Evolutionary conservation across 2,888 invertebrate genomes (phyloP), one percentile per base, ranked within the genome.

Genomic region (Heteromyza rotundicornis): DNA sequence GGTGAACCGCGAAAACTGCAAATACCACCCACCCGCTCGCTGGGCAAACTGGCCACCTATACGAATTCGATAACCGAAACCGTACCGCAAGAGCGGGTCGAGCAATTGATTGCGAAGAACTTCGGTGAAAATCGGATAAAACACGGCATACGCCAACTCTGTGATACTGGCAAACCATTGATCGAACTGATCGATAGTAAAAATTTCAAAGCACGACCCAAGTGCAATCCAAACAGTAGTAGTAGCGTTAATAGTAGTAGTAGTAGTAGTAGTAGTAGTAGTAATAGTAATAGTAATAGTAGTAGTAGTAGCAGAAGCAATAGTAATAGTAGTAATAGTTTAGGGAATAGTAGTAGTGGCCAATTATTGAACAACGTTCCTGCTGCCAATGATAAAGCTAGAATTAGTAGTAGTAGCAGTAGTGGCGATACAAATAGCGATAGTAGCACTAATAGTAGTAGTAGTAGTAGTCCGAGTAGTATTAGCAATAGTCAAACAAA

Each of bases 41-140:
- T 93, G 67, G 92, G 92, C 54, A 89, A 89, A 78, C 86, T 92
- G 68, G 89, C 91, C 61, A 87, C 88, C 22, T 92, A 92, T 82
- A 90, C 91, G 62, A 87, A 90, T 67, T 90, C 91, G 53, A 84
- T 90, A 63, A 88, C 89, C 64, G 86, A 87, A 73, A 84, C 86
- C 59, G 89, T 88, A 63, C 78, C 85, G 52, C 80, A 84, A 62
- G 82, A 85, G 61, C 82, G 85, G 52, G 85, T 86, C 49, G 86
- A 86, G 71, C 81, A 84, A 64, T 83, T 88, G 73, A 82, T 84
- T 73, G 82, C 83, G 65, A 84, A 84, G 74, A 84, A 86, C 76
- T 81, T 86, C 74, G 83, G 83, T 64, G 77, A 75, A 58, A 82
- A 83, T 79, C 83, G 83, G 70, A 78, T 84, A 59, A 80, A 81